These are phyloP conservation scores for Albula glossodonta DNA, from an alignment of 2,113 vertebrate species.

Conservation along the genomic window DNA sequence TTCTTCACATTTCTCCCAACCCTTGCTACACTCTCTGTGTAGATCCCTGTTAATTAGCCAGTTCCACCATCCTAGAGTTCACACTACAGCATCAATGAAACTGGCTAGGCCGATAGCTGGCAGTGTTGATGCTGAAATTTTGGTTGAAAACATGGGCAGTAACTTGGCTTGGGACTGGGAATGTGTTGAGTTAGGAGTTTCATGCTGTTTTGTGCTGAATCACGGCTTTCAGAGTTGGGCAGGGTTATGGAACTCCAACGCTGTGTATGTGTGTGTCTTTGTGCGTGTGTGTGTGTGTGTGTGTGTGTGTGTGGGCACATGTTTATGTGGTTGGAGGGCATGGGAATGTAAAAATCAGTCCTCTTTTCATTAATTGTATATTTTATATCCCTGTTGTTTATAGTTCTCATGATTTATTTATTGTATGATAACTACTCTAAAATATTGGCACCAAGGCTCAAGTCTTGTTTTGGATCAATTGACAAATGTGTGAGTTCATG, in stretches of 20 bases:
- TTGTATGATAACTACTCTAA: neutral
- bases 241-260: neutral
- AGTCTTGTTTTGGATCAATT: neutral
- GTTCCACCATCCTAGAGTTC: neutral
- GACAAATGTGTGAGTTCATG: neutral
- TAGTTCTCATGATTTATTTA: neutral
- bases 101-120: neutral
- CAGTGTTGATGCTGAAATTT: neutral
- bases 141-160: neutral
- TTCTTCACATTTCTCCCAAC: neutral
- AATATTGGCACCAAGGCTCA: neutral
- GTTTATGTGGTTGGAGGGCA: neutral
- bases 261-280: too few species aligned
- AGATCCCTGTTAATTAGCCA: constrained; percentile 27
- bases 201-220: neutral
- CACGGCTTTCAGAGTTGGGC: neutral
- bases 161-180: neutral
- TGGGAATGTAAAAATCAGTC: neutral
- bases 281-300: neutral
- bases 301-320: constrained; percentile 3
- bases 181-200: neutral
- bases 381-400: neutral
- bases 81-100: neutral
- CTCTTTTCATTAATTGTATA: neutral
- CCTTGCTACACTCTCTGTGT: neutral